Conservation (phyloP, 2,113 vertebrate genomes). For the Mustela nigripes region DNA sequence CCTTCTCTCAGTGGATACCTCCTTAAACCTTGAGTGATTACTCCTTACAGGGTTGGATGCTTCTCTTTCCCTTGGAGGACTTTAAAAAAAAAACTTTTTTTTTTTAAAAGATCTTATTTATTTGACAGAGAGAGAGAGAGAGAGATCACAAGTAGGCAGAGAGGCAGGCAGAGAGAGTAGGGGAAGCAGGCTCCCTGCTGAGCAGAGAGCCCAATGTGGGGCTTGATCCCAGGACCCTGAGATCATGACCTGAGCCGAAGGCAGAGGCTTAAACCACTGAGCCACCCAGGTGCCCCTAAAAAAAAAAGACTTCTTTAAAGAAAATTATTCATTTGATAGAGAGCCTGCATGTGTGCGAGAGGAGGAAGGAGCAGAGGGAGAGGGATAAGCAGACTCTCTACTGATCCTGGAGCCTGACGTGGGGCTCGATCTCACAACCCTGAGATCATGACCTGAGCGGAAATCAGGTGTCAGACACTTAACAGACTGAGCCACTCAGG, state of each 20-base stretch:
- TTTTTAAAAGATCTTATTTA: not conserved
- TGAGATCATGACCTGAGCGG: not conserved
- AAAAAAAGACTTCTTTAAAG: no score
- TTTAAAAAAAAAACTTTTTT: not conserved
- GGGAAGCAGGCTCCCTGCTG: no score
- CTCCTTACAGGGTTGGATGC: not conserved
- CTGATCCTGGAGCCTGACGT: not conserved
- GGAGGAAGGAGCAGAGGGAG: not conserved
- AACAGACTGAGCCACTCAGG: not conserved
- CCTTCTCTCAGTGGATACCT: not conserved
- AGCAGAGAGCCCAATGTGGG: no score
- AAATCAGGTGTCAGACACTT: not conserved
- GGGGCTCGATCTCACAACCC: not conserved
- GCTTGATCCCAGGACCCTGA: no score
- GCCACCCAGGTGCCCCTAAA: no score
- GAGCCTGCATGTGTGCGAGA: not conserved
- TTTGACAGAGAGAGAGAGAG: no score
- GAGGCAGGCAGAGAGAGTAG: no score
- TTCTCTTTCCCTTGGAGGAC: not conserved
- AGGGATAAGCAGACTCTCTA: not conserved
- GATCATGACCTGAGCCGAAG: no score
- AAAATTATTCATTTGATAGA: not conserved
- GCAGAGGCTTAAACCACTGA: no score
- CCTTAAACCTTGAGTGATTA: not conserved
- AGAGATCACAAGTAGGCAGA: no score